These are phyloP conservation scores for Thomomys bottae DNA, from an alignment of 2,113 vertebrate genomes.

Conservation along the genomic window DNA sequence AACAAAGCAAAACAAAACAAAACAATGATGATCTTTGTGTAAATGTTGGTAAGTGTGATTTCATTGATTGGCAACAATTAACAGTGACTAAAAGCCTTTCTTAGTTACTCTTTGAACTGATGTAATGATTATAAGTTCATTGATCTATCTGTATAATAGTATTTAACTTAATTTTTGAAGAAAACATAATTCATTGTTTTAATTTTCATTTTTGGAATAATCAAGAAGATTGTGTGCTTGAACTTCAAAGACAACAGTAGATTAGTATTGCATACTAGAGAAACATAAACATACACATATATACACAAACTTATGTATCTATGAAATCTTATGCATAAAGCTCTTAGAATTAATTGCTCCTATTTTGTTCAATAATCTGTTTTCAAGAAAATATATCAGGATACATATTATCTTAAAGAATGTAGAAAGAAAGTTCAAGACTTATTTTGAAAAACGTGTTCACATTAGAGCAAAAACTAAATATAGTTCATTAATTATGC, in stretches of 20 bases:
- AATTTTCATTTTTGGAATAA: not conserved
- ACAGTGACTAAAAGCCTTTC: not conserved
- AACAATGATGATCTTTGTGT: no score
- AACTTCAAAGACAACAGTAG: not conserved
- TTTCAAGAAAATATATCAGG: not conserved
- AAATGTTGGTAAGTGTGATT: not conserved
- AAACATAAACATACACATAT: not conserved
- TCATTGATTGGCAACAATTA: not conserved
- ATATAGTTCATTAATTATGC: not conserved
- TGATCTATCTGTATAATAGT: not conserved
- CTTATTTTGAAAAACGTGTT: constrained; percentile 40
- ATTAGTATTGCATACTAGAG: not conserved
- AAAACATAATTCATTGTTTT: not conserved
- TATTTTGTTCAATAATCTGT: not conserved
- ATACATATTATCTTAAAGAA: constrained; percentile 9
- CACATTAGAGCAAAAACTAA: constrained; percentile 6
- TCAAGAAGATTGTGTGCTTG: not conserved
- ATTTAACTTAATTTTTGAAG: not conserved
- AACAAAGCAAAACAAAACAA: not conserved
- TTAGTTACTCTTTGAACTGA: not conserved
- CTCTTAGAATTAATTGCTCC: not conserved
- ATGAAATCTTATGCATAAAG: not conserved
- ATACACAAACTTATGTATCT: no score
- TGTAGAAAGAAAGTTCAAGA: not conserved
- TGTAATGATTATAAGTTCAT: not conserved